A percentile compares a stretch with the other conserved stretches of the same genome.
These are phyloP conservation scores for Corydoras sp. DNA, from an alignment of 2,113 vertebrate species.

Conservation along the genomic window DNA sequence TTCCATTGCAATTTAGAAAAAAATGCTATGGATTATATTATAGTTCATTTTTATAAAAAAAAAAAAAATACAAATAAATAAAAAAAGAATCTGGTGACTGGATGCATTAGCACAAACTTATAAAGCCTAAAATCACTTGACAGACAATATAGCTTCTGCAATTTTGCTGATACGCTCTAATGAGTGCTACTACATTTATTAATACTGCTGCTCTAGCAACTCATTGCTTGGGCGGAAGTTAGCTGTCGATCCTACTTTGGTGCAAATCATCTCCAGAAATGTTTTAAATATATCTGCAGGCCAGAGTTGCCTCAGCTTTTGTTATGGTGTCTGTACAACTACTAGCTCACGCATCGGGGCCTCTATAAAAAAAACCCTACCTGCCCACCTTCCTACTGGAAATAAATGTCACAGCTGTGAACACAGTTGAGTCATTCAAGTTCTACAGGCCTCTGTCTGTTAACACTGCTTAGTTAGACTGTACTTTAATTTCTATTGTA, in stretches of 20 bases:
- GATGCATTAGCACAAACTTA: too few relatives aligned
- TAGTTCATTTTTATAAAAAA: too few relatives aligned
- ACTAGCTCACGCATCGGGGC: neutral
- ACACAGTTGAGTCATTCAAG: conserved; percentile 21
- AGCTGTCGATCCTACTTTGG: neutral
- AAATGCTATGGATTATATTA: too few relatives aligned
- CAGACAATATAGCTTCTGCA: neutral
- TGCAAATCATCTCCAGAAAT: neutral
- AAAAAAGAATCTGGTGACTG: too few relatives aligned
- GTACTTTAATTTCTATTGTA: neutral
- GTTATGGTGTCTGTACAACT: conserved; percentile 14
- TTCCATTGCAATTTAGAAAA: neutral
- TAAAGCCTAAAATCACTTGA: too few relatives aligned
- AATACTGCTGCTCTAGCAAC: neutral
- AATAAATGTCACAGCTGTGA: conserved; percentile 21
- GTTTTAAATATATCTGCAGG: conserved; percentile 9
- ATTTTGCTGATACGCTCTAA: neutral
- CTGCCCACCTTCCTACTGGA: conserved; percentile 18
- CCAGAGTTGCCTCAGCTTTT: conserved; percentile 11
- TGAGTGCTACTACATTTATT: neutral
- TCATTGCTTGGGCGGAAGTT: neutral
- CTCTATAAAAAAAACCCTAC: conserved; percentile 22
- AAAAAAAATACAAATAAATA: too few relatives aligned
- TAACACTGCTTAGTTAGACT: conserved; percentile 8
- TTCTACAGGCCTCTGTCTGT: conserved; percentile 15